phyloP scores from a whole-genome alignment of 1,140 invertebrate genomes.

The Drosophila saltans region DNA sequence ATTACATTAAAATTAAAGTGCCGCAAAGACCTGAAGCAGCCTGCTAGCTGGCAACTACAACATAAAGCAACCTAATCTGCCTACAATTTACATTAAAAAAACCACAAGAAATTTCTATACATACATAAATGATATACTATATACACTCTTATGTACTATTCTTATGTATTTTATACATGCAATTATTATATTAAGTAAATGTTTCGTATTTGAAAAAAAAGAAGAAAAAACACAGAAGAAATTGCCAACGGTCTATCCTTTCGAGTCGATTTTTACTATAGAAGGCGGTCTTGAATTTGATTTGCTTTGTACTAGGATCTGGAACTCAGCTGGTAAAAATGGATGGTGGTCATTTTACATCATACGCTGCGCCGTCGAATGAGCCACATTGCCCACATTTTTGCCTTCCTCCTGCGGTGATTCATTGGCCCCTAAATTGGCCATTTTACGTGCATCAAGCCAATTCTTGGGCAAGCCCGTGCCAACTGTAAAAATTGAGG shows the following conservation, averaged over 20 bases:
- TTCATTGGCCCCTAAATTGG: slow-evolving; percentile 12
- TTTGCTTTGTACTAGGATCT: slow-evolving; percentile 43
- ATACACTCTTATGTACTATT: slow-evolving; percentile 77
- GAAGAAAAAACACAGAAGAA: slow-evolving; percentile 1
- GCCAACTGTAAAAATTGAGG: slow-evolving; percentile 67
- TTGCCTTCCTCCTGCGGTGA: slow-evolving; percentile 16
- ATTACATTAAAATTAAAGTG: slow-evolving; percentile 20
- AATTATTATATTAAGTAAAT: slow-evolving; percentile 77
- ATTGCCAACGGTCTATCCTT: neutral
- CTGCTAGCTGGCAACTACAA: slow-evolving; percentile 28
- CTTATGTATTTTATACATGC: slow-evolving; percentile 81
- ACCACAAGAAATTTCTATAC: slow-evolving; percentile 58
- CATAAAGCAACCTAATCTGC: slow-evolving; percentile 73
- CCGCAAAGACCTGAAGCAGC: slow-evolving; percentile 18
- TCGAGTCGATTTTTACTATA: slow-evolving; percentile 3
- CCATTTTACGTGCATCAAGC: slow-evolving; percentile 60
- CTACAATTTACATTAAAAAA: slow-evolving; percentile 68
- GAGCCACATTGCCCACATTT: slow-evolving; percentile 69
- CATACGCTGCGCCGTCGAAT: slow-evolving; percentile 62
- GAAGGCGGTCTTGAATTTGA: neutral
- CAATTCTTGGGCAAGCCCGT: slow-evolving; percentile 69
- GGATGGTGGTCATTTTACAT: slow-evolving; percentile 30
- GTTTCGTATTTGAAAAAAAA: slow-evolving; percentile 63
- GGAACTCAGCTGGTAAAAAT: slow-evolving; percentile 1
- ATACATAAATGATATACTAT: slow-evolving; percentile 66